phyloP scores from a whole-genome alignment of 2,888 invertebrate genomes.

The Automeris io region DNA sequence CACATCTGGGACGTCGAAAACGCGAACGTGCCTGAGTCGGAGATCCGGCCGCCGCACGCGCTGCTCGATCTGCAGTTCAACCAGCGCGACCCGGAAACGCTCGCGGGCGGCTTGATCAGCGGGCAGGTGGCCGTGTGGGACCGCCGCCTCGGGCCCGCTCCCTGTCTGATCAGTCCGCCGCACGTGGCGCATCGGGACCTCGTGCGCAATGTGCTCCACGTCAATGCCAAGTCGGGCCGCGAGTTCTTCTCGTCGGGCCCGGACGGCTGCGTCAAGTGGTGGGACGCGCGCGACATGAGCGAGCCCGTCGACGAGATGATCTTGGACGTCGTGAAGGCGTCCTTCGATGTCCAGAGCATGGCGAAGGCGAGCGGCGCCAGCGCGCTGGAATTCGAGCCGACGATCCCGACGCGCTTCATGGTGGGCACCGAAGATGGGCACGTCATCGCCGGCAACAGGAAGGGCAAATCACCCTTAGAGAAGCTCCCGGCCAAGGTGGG shows the following conservation, averaged over 20 bases:
- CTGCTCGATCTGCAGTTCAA: conserved; percentile 90
- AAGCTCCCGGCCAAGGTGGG: conserved; percentile 77
- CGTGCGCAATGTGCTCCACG: conserved; percentile 89
- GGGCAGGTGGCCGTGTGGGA: conserved; percentile 87
- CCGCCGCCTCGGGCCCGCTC: conserved; percentile 82
- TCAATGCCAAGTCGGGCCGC: conserved; percentile 92
- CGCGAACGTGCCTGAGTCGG: conserved; percentile 84
- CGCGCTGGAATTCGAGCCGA: conserved; percentile 82
- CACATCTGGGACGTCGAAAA: conserved; percentile 96
- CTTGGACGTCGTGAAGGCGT: conserved; percentile 78
- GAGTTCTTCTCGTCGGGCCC: conserved; percentile 95
- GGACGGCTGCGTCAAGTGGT: conserved; percentile 92
- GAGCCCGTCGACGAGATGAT: conserved; percentile 80
- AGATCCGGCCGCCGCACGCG: conserved; percentile 81
- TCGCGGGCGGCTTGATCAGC: conserved; percentile 82
- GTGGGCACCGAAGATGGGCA: conserved; percentile 82
- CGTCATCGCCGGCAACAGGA: conserved; percentile 82
- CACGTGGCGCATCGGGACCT: conserved; percentile 92
- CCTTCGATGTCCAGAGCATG: conserved; percentile 69
- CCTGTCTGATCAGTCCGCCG: conserved; percentile 82
- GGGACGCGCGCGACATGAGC: conserved; percentile 82
- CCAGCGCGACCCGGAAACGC: conserved; percentile 82
- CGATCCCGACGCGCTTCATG: conserved; percentile 85
- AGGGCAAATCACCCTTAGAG: conserved; percentile 81
- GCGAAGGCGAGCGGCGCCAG: conserved; percentile 77